These are phyloP conservation scores for Acholoe squamosa DNA, from an alignment of 2,888 invertebrate genomes.

Conservation along the genomic window DNA sequence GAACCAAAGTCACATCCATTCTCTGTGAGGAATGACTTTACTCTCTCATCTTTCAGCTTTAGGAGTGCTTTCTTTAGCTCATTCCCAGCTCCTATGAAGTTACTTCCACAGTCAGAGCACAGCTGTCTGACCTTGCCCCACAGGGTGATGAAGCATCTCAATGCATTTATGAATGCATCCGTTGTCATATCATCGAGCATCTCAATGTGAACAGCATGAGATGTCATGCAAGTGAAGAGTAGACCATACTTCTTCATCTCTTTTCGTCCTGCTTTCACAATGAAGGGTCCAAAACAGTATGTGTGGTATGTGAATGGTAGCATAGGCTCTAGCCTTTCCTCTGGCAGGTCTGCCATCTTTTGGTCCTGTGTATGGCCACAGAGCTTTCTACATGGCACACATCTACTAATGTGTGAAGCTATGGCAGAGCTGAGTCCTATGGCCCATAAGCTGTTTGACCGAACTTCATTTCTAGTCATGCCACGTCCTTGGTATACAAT, in stretches of 20 bases:
- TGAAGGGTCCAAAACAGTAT: constrained; percentile 74
- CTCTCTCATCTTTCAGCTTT: constrained; percentile 60
- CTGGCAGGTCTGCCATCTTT: constrained; percentile 70
- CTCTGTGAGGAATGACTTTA: background rate
- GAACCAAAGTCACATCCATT: constrained; percentile 56
- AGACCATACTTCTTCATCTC: constrained; percentile 73
- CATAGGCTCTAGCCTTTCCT: constrained; percentile 69
- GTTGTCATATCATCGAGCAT: constrained; percentile 46
- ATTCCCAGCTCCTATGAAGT: constrained; percentile 63
- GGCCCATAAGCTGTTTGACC: constrained; percentile 69
- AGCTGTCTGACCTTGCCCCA: constrained; percentile 17
- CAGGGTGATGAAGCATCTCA: constrained; percentile 7
- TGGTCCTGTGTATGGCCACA: constrained; percentile 49
- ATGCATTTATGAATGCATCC: constrained; percentile 48
- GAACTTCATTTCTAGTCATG: constrained; percentile 69
- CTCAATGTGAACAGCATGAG: constrained; percentile 45
- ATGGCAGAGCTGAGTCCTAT: constrained; percentile 57
- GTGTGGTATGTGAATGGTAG: constrained; percentile 72
- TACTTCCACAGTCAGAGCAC: constrained; percentile 44
- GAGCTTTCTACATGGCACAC: constrained; percentile 64
- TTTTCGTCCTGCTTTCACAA: constrained; percentile 71
- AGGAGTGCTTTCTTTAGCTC: constrained; percentile 57
- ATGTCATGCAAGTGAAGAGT: constrained; percentile 66
- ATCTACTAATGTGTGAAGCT: constrained; percentile 42
- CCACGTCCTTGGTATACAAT: constrained; percentile 70